Percentiles rank a stretch among this genome's conserved stretches.
phyloP scores from a whole-genome alignment of 2,797 vertebrate genomes.

The Fundulus diaphanus region DNA sequence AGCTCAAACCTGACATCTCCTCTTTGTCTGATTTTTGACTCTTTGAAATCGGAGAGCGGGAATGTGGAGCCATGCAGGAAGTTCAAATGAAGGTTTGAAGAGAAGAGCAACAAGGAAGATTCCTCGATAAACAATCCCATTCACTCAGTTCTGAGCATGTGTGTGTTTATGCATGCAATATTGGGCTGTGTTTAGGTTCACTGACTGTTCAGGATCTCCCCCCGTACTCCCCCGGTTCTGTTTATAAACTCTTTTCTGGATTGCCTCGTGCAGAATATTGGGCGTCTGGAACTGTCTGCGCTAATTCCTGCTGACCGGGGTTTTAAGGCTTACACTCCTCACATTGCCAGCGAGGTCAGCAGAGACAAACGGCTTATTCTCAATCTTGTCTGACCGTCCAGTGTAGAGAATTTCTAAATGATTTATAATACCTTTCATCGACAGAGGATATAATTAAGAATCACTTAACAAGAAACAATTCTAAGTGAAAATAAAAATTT shows the following conservation, averaged over 20 bases:
- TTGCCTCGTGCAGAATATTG: constrained; percentile 38
- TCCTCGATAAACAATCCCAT: constrained; percentile 24
- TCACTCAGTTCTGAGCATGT: constrained; percentile 24
- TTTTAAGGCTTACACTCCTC: constrained; percentile 53
- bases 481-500: neutral
- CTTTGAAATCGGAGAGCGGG: constrained; percentile 17
- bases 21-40: constrained; percentile 33
- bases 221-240: constrained; percentile 14
- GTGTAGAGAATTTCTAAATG: constrained; percentile 18
- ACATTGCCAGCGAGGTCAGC: constrained; percentile 47
- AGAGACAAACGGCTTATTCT: constrained; percentile 39
- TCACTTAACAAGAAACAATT: neutral
- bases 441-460: neutral
- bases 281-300: constrained; percentile 44
- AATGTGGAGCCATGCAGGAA: constrained; percentile 34
- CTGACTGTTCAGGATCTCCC: constrained; percentile 33
- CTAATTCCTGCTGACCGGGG: constrained; percentile 39
- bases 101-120: constrained; percentile 25
- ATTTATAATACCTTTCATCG: constrained; percentile 16
- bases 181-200: constrained; percentile 52
- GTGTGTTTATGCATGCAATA: constrained; percentile 19
- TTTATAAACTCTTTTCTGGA: constrained; percentile 57
- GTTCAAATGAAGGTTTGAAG: constrained; percentile 21
- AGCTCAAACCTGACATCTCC: constrained; percentile 28
- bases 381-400: constrained; percentile 14